Evolutionary conservation across 2,888 invertebrate genomes (phyloP), one percentile per base, ranked within the genome.

Genomic region (Trachelus troglodyta): DNA sequence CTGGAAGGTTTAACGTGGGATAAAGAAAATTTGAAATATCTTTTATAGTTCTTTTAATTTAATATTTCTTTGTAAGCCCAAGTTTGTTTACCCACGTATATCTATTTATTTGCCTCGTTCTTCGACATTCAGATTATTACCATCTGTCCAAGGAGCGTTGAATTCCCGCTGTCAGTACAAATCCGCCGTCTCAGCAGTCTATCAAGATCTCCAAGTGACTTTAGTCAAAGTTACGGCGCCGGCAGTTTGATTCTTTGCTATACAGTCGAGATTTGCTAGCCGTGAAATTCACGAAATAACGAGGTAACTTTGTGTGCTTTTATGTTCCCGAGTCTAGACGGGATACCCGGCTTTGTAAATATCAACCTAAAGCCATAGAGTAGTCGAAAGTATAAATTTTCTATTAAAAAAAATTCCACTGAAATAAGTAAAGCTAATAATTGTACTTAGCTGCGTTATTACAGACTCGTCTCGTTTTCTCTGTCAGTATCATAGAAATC

Each of bases 251-350:
- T 56, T 56, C 40, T 56, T 56, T 56, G 6, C 40, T 23, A 23
- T 6, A 56, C 23, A 15, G 40, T 56, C 40, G 23, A 23, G 23
- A 23, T 56, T 56, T 9, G 15, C 23, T 56, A 2, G 23, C 69
- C 75, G 34, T 75, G 76, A 81, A 78, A 80, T 80, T 68, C 74
- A 73, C 69, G 76, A 80, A 79, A 80, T 81, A 81, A 80, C 78
- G 80, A 80, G 77, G 56, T 75, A 78, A 79, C 69, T 80, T 78
- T 40, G 30, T 68, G 31, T 35, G 34, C 73, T 31, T 76, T 40
- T 73, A 71, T n/a, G 68, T 23, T n/a, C 74, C 76, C 34, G 77
- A 73, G 81, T 81, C 81, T 81, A 81, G 81, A 81, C 81, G 81
- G 80, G 75, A 81, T 77, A 73, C 73, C 74, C 69, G 69, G 31